phyloP scores from a whole-genome alignment of 2,888 invertebrate genomes.

The Theretra japonica region DNA sequence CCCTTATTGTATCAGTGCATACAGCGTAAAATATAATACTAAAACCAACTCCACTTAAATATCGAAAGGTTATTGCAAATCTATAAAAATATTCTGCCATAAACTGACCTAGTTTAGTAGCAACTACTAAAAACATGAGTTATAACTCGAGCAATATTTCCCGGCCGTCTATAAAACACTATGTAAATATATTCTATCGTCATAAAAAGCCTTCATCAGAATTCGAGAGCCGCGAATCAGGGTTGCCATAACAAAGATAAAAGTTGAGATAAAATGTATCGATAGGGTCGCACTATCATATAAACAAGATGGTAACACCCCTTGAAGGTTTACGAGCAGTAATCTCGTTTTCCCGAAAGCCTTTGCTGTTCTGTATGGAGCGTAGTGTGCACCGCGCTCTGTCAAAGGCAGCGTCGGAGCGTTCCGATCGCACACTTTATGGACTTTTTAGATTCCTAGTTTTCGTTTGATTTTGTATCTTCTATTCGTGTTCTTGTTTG shows the following conservation, averaged over 20 bases:
- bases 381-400: background rate
- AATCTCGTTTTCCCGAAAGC: constrained; percentile 19
- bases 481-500: background rate
- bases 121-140: background rate
- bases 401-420: background rate
- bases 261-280: constrained; percentile 28
- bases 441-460: background rate
- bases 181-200: background rate
- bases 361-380: constrained; percentile 8
- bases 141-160: background rate
- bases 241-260: constrained; percentile 25
- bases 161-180: constrained; percentile 14
- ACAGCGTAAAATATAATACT: background rate
- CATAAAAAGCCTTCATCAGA: constrained; percentile 18
- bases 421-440: background rate
- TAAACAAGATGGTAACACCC: background rate
- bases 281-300: constrained; percentile 2
- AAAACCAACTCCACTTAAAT: constrained; percentile 1
- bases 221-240: constrained; percentile 25
- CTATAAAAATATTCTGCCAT: background rate
- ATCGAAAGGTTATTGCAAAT: background rate
- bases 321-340: constrained; percentile 20
- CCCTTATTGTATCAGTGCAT: too few relatives aligned
- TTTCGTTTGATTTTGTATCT: background rate
- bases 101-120: background rate